Evolutionary conservation across 2,113 vertebrate species (phyloP).

Genomic region (Patagioenas fasciata): DNA sequence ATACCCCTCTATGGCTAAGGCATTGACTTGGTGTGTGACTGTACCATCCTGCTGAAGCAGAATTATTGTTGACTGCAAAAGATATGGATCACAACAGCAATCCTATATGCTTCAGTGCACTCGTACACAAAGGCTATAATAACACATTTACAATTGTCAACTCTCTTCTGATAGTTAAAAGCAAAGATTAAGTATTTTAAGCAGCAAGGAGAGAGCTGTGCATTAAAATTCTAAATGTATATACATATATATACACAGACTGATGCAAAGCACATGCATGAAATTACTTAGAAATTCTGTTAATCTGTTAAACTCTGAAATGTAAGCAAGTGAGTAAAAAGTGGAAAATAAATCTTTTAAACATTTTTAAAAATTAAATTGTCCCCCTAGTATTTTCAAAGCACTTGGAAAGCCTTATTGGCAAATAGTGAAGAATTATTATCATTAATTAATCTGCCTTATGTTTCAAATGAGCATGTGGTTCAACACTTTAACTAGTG

Average conservation of each 20-base stretch:
- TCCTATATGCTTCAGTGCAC: not conserved
- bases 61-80: not conserved
- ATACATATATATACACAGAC: not conserved
- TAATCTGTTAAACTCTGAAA: not conserved
- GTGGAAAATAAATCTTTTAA: not conserved
- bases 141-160: not conserved
- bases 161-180: not conserved
- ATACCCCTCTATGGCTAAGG: not conserved
- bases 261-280: not conserved
- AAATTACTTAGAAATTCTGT: not conserved
- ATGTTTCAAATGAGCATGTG: not conserved
- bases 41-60: not conserved
- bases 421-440: not conserved
- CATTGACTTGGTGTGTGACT: not conserved
- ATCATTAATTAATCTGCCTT: not conserved
- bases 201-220: not conserved
- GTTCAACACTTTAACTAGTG: not conserved
- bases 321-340: not conserved
- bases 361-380: not conserved
- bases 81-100: not conserved
- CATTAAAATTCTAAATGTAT: not conserved
- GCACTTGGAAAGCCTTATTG: not conserved
- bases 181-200: not conserved
- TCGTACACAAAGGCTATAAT: not conserved
- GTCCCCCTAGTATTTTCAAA: not conserved